phyloP scores from a whole-genome alignment of 2,888 invertebrate genomes.

The Synanthedon andrenaeformis region DNA sequence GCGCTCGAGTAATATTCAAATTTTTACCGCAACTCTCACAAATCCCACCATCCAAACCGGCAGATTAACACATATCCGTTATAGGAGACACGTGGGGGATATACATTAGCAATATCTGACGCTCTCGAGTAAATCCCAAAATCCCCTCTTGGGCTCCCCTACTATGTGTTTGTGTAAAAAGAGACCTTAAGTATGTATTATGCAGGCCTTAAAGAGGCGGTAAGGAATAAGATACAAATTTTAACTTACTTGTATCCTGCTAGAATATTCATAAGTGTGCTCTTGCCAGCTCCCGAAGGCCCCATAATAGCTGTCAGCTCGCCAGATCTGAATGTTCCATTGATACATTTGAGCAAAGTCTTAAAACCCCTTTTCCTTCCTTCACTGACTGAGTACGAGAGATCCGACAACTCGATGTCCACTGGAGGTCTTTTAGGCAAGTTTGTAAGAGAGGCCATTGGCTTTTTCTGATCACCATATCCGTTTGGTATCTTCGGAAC shows the following conservation, averaged over 20 bases:
- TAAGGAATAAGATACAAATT: no score
- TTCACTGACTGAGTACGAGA: slow-evolving; percentile 91
- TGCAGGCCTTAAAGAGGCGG: no score
- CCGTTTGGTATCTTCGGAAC: slow-evolving; percentile 81
- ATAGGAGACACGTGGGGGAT: no score
- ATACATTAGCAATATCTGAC: no score
- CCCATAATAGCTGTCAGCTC: slow-evolving; percentile 97
- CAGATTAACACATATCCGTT: no score
- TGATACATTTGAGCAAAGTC: slow-evolving; percentile 87
- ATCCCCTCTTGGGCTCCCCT: no score
- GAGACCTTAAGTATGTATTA: no score
- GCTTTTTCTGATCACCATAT: slow-evolving; percentile 78
- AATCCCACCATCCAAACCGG: no score
- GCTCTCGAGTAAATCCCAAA: no score
- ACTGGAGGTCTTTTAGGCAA: slow-evolving; percentile 89
- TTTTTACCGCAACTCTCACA: no score
- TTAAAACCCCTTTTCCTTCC: slow-evolving; percentile 85
- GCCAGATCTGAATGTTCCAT: slow-evolving; percentile 90
- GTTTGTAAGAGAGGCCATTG: slow-evolving; percentile 81
- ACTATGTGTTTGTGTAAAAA: no score
- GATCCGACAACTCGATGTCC: slow-evolving; percentile 88
- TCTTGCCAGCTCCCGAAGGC: slow-evolving; percentile 85
- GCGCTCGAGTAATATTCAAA: no score
- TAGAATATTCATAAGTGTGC: slow-evolving; percentile 88
- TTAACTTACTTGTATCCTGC: slow-evolving; percentile 85